Evolutionary conservation across 2,888 invertebrate species (phyloP), one percentile per base, ranked within the genome.

Genomic region (Ichneumon xanthorius): DNA sequence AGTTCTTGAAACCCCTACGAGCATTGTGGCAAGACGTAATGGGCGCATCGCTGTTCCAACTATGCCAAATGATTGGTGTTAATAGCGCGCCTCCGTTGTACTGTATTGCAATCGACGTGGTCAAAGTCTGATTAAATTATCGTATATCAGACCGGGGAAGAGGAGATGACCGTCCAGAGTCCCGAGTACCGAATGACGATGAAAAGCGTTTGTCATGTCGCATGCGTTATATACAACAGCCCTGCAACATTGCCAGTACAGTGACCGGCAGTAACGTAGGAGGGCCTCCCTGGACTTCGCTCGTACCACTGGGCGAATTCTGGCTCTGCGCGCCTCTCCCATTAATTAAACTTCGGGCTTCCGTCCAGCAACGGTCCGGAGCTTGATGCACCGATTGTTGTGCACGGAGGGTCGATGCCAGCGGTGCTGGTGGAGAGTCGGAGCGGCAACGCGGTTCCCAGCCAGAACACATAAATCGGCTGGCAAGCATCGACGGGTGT

Each of bases 271-370:
- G 50, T 50, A 30, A 63, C 48, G 37, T 40, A 3, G 55, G 48
- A 55, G 79, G 50, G 84, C 40, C 78, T 5, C 67, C 76, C 80
- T 37, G 83, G 72, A 86, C 80, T 55, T 40, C 11, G 80, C 68
- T 83, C 77, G 85, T 73, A 77, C 85, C 67, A 77, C 85, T 86
- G 73, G 53, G 63, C 30, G 70, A 63, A 48, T 82, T 55, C 83
- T 80, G 73, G 77, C 82, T 76, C 61, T 61, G 76, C 82, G 68
- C 77, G 68, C 71, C 82, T 76, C 63, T 63, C 30, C 86, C 80
- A 86, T 86, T 86, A 86, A 86, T 86, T 83, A 83, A 86, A 80
- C 73, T 83, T 83, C 83, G 86, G 83, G 83, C 86, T 67, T 79
- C 65, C 80, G 86, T 77, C 86, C 86, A 86, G 77, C 80, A 40